These are phyloP conservation scores for Hippocampus abdominalis DNA, from an alignment of 2,113 vertebrate species.

Conservation along the genomic window DNA sequence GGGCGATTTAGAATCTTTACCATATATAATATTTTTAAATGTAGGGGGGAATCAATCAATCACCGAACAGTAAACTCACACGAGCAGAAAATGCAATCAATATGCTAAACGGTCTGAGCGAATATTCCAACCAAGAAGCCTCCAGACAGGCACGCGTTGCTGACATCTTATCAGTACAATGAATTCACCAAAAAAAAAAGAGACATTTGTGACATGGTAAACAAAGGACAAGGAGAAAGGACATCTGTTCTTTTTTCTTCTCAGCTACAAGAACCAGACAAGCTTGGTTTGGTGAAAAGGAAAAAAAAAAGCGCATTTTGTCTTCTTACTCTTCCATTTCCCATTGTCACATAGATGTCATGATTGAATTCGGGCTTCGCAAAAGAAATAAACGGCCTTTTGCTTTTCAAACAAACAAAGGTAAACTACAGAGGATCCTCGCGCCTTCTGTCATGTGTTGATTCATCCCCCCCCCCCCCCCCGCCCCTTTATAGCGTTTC, in stretches of 20 bases:
- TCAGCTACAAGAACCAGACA: not conserved
- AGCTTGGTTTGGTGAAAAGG: not conserved
- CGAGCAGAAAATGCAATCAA: not conserved
- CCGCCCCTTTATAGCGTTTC: not conserved
- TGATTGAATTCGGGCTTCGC: not conserved
- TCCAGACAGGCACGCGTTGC: not conserved
- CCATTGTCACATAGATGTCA: not conserved
- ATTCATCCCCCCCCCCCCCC: no score
- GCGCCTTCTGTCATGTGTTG: not conserved
- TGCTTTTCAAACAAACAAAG: not conserved
- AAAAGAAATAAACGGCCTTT: not conserved
- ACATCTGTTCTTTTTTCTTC: not conserved
- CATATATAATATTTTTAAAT: not conserved
- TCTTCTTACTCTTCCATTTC: not conserved
- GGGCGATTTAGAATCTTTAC: not conserved
- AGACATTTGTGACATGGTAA: not conserved
- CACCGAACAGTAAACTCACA: not conserved
- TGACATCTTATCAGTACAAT: conserved; percentile 1
- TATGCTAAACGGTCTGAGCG: not conserved
- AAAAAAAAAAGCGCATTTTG: not conserved
- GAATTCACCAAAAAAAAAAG: not conserved
- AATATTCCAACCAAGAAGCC: not conserved
- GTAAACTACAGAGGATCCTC: not conserved
- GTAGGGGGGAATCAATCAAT: not conserved
- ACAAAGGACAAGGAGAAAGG: not conserved